Evolutionary conservation across 2,113 vertebrate genomes (phyloP).

Genomic region (Diphyllodes magnificus): DNA sequence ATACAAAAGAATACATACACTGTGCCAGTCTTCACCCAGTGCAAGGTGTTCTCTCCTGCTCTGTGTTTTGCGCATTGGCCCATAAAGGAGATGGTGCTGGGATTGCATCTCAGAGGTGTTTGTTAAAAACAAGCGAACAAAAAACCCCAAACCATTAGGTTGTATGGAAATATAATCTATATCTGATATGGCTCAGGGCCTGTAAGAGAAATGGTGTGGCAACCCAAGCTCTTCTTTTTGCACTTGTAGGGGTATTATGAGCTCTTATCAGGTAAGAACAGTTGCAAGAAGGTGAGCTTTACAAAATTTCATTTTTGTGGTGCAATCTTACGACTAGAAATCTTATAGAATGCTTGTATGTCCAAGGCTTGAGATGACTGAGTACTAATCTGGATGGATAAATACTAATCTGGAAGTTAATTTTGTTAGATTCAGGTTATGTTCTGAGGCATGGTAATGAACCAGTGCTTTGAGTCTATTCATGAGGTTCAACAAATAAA

Average conservation of each 20-base stretch:
- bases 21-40: background rate
- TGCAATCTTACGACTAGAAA: background rate
- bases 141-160: background rate
- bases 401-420: background rate
- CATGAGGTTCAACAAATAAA: background rate
- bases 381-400: background rate
- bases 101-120: background rate
- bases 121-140: background rate
- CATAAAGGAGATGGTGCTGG: background rate
- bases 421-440: background rate
- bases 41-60: background rate
- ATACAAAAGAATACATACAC: too few species aligned
- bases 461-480: background rate
- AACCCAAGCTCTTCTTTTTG: background rate
- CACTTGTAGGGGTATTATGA: accelerated
- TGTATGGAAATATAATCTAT: background rate
- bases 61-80: background rate
- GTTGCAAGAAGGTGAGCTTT: background rate
- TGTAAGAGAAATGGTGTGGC: background rate
- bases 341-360: background rate
- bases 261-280: background rate
- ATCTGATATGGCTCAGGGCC: background rate
- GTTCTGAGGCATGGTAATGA: background rate
- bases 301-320: background rate
- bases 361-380: background rate